Evolutionary conservation across 2,888 invertebrate species (phyloP), one percentile per base, ranked within the genome.

Genomic region (Andrena camellia): DNA sequence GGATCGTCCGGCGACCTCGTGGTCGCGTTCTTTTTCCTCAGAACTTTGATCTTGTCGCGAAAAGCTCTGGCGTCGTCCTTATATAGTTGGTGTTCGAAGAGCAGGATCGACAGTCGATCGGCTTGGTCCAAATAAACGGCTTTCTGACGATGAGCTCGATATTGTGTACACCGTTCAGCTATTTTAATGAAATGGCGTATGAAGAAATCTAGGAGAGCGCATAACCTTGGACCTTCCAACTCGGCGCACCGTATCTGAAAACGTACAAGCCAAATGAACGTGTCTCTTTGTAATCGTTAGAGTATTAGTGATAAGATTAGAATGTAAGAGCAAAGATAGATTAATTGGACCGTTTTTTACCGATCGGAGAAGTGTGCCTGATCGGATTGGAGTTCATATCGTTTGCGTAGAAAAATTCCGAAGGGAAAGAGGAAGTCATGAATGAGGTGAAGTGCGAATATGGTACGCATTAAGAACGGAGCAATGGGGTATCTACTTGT

Each of bases 121-220:
- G 97, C 96, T 90, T 97, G 97, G 79, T 96, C 95, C 54, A 97
- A 94, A 90, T 97, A 97, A 78, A 96, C 95, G 1, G 95, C 94
- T 7, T 96, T 96, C 90, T 97, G 96, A 76, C 95, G 94, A 26
- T 95, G 94, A 0, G 96, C 95, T 13, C 96, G 95, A 82, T 96
- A 96, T 82, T 95, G 95, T 20, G 96, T 95, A 83, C 96, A 96
- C 67, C 95, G 95, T 71, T 96, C 95, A 0, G 97, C 96, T 95
- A 97, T 97, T 70, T 96, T 95, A 50, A 97, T 95, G 88, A 97
- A 96, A 90, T 97, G 97, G 23, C 96, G 95, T 67, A 97, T 96
- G 88, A 97, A 97, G 90, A 97, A 96, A 90, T 96, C 96, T 0
- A 97, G 93, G 1, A 97, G 94, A 73, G 95, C 93, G n/a, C 96